A percentile compares a stretch with the other conserved stretches of the same genome.
phyloP scores from a whole-genome alignment of 2,888 invertebrate species.

The Acanthosepion esculentum region DNA sequence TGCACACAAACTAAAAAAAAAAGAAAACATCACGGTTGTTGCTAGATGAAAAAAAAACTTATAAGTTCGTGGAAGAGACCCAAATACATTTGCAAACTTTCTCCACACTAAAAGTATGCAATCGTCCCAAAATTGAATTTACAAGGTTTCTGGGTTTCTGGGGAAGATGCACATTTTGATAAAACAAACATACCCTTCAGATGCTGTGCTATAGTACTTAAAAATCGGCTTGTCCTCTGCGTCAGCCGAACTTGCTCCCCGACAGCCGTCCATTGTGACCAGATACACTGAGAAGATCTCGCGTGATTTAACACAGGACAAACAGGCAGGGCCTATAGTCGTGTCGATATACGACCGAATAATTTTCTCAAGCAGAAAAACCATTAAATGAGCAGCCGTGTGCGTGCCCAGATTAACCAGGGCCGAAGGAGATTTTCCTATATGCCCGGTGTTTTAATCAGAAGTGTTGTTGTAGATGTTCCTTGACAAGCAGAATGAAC shows the following conservation, averaged over 20 bases:
- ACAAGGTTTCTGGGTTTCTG: background rate
- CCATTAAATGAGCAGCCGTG: background rate
- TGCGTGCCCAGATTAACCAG: background rate
- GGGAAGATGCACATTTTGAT: constrained; percentile 11
- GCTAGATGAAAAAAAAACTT: background rate
- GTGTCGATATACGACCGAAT: background rate
- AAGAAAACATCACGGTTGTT: background rate
- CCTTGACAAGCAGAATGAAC: too few relatives aligned
- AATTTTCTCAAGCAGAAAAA: background rate
- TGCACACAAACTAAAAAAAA: background rate
- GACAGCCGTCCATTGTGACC: constrained; percentile 33
- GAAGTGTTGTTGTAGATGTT: background rate
- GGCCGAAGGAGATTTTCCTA: background rate
- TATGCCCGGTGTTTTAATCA: background rate
- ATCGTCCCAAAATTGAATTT: background rate
- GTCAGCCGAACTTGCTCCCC: background rate
- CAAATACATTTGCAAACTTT: background rate
- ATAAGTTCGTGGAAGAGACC: constrained; percentile 1
- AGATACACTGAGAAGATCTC: background rate
- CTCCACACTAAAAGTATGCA: background rate
- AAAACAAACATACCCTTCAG: background rate
- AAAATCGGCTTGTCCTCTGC: constrained; percentile 11
- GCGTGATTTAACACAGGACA: background rate
- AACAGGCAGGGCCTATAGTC: background rate
- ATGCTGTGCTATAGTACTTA: background rate